A percentile compares a stretch with the other conserved stretches of the same genome.
Conservation (phyloP, 1,140 invertebrate species). For the Caenorhabditis remanei region DNA sequence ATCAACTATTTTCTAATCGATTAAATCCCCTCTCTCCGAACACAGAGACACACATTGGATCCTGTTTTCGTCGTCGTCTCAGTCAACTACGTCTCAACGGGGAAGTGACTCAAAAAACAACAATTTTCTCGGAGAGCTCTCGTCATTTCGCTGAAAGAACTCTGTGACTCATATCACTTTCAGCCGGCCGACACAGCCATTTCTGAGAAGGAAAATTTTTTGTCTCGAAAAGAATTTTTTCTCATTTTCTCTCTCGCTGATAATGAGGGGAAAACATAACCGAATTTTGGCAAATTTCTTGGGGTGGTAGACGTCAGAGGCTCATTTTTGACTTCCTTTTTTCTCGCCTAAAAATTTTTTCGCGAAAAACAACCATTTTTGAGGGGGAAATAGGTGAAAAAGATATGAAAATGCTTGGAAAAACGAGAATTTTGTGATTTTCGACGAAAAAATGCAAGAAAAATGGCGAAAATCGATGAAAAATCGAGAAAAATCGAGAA, state of each 20-base stretch:
- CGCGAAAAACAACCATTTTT: background rate
- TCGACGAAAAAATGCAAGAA: background rate
- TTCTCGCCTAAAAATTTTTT: too few relatives aligned
- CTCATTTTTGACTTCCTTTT: too few relatives aligned
- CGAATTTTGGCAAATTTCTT: background rate
- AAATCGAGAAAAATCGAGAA: too few relatives aligned
- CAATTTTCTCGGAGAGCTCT: background rate
- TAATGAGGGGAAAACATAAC: background rate
- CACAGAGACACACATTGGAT: background rate
- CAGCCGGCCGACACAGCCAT: background rate
- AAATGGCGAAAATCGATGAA: background rate
- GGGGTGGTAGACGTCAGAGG: background rate
- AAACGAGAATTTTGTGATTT: background rate
- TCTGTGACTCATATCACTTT: background rate
- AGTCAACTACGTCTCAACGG: background rate
- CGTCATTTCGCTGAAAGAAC: conserved; percentile 8
- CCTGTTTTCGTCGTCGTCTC: background rate
- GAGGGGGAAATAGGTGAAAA: background rate
- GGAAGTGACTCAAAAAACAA: conserved; percentile 18
- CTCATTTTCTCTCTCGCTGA: background rate
- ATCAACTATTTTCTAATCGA: conserved; percentile 5
- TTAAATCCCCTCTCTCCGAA: background rate
- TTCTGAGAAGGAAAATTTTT: background rate
- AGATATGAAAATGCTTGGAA: background rate
- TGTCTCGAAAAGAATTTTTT: background rate